A percentile compares a stretch with the other conserved stretches of the same genome.
These are phyloP conservation scores for Cyprinodon variegatus DNA, from an alignment of 2,113 vertebrate genomes.

Conservation along the genomic window DNA sequence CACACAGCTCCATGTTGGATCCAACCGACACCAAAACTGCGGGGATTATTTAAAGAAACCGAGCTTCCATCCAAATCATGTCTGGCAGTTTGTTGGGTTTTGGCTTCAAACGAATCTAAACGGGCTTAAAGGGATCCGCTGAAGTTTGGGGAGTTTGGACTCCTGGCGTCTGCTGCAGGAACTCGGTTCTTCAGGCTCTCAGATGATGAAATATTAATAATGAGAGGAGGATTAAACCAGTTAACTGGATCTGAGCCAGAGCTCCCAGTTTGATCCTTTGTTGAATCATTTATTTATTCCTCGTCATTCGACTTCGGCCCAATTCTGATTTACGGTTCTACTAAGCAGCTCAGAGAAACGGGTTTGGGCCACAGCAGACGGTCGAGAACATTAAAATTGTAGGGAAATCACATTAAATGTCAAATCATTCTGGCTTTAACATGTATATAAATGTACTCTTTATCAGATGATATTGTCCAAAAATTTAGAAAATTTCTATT, in stretches of 20 bases:
- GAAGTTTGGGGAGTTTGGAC: constrained; percentile 13
- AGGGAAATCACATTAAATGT: too few relatives aligned
- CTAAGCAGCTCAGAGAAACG: not conserved
- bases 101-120: constrained; percentile 10
- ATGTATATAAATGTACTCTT: too few relatives aligned
- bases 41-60: not conserved
- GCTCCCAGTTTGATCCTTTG: constrained; percentile 41
- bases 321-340: not conserved
- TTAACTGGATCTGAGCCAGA: constrained; percentile 25
- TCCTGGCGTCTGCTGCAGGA: constrained; percentile 30
- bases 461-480: too few relatives aligned
- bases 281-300: constrained; percentile 49
- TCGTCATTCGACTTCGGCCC: not conserved
- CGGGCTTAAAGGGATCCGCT: constrained; percentile 17
- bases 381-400: too few relatives aligned
- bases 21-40: not conserved
- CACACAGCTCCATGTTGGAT: not conserved
- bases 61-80: constrained; percentile 2
- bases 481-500: too few relatives aligned
- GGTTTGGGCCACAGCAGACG: not conserved
- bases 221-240: constrained; percentile 33
- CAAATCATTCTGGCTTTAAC: too few relatives aligned
- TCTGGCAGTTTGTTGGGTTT: constrained; percentile 6
- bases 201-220: constrained; percentile 16
- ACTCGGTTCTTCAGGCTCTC: constrained; percentile 1